Evolutionary conservation across 1,140 invertebrate genomes (phyloP), one percentile per base, ranked within the genome.

Genomic region (Heliconius himera): DNA sequence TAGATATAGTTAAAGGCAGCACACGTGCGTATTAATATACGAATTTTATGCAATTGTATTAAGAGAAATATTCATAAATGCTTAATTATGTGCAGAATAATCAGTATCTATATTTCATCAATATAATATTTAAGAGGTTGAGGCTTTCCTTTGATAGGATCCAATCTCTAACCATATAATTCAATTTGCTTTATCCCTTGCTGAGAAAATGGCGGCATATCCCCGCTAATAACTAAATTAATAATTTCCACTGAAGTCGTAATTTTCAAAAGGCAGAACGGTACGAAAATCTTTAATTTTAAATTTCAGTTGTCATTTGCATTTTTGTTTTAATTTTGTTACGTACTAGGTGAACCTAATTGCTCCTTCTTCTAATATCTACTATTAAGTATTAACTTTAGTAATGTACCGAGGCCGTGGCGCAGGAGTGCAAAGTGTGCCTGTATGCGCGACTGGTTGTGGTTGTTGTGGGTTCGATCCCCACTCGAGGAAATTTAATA

Each of bases 181-280:
- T 91, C 86, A 91, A 91, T 91, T 92, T 89, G 82, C 81, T 87
- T 90, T 89, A 91, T 90, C 88, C 91, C 84, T 89, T 88, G 73
- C 85, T 79, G 83, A 84, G 87, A 88, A 92, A 91, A 91, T 89
- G 87, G 84, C 84, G 81, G 81, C 85, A 86, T 88, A 90, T 90
- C 85, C 85, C 83, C 81, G 80, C 79, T 84, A 85, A 89, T 88
- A 89, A 89, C 82, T 88, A 87, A 88, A 90, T 91, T 90, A 90
- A 87, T 89, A 88, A 92, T 89, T 91, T 89, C 80, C 83, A 85
- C 87, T 87, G 87, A 89, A 83, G 84, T 80, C 73, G 85, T 90
- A 86, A 91, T 88, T 86, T 84, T 85, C 84, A 84, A 82, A 79
- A 82, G 82, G 87, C 22, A 26, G 56, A 66, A 5, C 3, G 56